Conservation (phyloP, 2,113 vertebrate species). For the Cervus canadensis region DNA sequence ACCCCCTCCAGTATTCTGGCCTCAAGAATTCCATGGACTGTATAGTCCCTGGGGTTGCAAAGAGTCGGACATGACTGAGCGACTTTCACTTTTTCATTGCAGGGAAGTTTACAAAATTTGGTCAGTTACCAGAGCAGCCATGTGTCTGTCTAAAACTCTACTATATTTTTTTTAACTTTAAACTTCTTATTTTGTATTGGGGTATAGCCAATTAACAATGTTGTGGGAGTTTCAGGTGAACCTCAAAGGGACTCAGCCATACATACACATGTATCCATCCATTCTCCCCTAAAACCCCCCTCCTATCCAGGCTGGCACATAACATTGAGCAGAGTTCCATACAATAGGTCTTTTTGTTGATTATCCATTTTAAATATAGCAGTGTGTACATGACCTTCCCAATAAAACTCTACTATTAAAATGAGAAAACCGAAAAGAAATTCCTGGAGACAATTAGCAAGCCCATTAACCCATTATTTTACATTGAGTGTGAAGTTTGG, state of each 20-base stretch:
- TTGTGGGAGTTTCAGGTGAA: neutral
- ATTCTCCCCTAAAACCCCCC: neutral
- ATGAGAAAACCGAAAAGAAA: neutral
- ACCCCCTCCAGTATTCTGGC: neutral
- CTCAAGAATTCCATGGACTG: neutral
- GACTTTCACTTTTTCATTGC: neutral
- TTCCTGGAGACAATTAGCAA: neutral
- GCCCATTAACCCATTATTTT: neutral
- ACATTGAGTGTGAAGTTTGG: neutral
- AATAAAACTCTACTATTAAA: neutral
- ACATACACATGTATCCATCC: neutral
- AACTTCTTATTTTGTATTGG: neutral
- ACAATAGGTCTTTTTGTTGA: neutral
- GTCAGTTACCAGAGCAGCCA: neutral
- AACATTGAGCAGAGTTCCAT: neutral
- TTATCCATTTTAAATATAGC: neutral
- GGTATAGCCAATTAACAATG: neutral
- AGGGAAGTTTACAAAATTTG: neutral
- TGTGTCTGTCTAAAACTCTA: neutral
- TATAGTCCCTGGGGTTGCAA: neutral
- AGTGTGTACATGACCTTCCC: neutral
- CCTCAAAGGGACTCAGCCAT: neutral
- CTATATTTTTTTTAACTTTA: neutral
- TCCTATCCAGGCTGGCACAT: neutral
- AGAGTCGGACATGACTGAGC: neutral